Evolutionary conservation across 2,797 vertebrate species (phyloP).

Genomic region (Podarcis lilfordi): DNA sequence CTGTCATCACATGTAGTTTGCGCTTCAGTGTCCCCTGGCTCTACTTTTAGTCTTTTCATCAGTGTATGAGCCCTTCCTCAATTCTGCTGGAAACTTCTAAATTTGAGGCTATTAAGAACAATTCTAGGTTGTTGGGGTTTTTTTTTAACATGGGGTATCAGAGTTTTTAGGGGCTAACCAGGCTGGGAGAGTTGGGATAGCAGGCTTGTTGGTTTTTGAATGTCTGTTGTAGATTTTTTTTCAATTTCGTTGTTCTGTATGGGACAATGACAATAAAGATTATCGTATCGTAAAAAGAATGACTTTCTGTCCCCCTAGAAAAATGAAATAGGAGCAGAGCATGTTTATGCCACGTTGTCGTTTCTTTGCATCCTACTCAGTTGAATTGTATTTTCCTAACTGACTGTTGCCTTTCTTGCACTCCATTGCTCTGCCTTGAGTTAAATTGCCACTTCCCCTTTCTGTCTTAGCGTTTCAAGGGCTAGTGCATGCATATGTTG

Average conservation of each 20-base stretch:
- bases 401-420: background rate
- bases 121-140: background rate
- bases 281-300: background rate
- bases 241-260: no score
- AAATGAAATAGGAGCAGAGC: background rate
- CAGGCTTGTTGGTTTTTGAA: background rate
- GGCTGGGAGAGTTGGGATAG: no score
- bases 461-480: background rate
- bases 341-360: background rate
- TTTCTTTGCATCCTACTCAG: background rate
- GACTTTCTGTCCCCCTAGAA: no score
- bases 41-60: background rate
- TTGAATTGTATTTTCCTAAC: background rate
- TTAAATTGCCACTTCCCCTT: background rate
- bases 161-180: no score
- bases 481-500: background rate
- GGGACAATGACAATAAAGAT: no score
- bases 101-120: background rate
- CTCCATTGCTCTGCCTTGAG: background rate
- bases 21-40: background rate
- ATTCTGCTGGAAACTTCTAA: background rate
- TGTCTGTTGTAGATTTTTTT: no score
- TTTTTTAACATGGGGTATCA: background rate
- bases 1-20: background rate
- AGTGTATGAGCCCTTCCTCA: background rate